Conservation (phyloP, 2,797 vertebrate genomes). For the Manis javanica region DNA sequence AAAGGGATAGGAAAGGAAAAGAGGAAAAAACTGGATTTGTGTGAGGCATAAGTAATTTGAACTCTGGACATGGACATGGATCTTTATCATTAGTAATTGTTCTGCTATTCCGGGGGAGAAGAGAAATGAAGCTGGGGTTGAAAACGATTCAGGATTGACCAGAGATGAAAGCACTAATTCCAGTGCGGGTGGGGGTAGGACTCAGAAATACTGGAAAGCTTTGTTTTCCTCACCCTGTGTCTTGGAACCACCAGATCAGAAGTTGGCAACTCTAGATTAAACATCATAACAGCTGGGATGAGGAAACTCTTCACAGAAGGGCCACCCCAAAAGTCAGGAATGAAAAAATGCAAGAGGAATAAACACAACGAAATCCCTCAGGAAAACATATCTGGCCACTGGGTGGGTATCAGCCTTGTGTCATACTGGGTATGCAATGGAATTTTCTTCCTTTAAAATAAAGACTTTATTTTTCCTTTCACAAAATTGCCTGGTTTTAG, state of each 20-base stretch:
- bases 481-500: constrained; percentile 46
- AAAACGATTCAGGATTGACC: constrained; percentile 67
- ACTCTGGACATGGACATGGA: constrained; percentile 22
- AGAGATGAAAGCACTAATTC: constrained; percentile 74
- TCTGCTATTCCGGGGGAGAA: constrained; percentile 69
- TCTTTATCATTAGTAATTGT: constrained; percentile 67
- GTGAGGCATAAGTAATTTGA: constrained; percentile 38
- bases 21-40: constrained; percentile 53
- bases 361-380: constrained; percentile 78
- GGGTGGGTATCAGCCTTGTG: constrained; percentile 71
- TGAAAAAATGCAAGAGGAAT: constrained; percentile 75
- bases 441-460: constrained; percentile 72
- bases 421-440: constrained; percentile 67
- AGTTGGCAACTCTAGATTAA: constrained; percentile 81
- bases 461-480: constrained; percentile 29
- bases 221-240: constrained; percentile 78
- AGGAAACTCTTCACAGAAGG: constrained; percentile 77
- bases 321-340: constrained; percentile 80
- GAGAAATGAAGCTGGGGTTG: constrained; percentile 53
- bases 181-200: constrained; percentile 56
- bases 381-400: constrained; percentile 78
- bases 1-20: not conserved
- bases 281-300: constrained; percentile 82
- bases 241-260: constrained; percentile 73
- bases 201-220: constrained; percentile 75